Percentiles rank a stretch among this genome's conserved stretches.
Conservation (phyloP, 2,797 vertebrate species). For the Sphenodon punctatus region DNA sequence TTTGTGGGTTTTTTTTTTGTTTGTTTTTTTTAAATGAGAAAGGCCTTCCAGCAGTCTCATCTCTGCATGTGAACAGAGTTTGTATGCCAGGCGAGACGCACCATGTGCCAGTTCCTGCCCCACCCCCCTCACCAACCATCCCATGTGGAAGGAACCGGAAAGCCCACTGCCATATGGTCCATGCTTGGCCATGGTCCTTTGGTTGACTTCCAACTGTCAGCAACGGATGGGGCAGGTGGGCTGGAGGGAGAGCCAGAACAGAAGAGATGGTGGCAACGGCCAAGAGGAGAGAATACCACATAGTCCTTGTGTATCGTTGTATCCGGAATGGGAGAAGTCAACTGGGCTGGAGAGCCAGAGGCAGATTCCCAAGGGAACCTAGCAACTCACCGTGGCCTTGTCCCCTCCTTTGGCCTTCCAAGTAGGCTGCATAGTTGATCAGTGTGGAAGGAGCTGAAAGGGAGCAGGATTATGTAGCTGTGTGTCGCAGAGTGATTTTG, state of each 20-base stretch:
- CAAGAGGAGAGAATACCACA: not conserved
- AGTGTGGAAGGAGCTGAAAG: slow-evolving; percentile 24
- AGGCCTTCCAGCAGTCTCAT: slow-evolving; percentile 6
- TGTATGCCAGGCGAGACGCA: not conserved
- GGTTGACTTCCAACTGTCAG: slow-evolving; percentile 78
- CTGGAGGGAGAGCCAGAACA: slow-evolving; percentile 56
- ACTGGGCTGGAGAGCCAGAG: slow-evolving; percentile 24
- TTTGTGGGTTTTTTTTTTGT: slow-evolving; percentile 18
- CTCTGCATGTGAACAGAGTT: slow-evolving; percentile 68
- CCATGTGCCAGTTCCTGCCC: slow-evolving; percentile 29
- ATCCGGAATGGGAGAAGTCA: slow-evolving; percentile 16
- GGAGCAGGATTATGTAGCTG: slow-evolving; percentile 46
- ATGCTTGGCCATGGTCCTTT: slow-evolving; percentile 75
- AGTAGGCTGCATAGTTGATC: slow-evolving; percentile 69
- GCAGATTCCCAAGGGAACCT: not conserved
- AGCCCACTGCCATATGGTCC: slow-evolving; percentile 30
- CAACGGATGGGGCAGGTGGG: slow-evolving; percentile 63
- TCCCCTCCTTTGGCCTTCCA: slow-evolving; percentile 57
- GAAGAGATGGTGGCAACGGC: slow-evolving; percentile 7
- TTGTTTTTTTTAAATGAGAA: not conserved
- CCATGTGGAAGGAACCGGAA: not conserved
- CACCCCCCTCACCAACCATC: not conserved
- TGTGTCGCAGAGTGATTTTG: slow-evolving; percentile 75
- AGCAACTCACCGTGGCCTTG: slow-evolving; percentile 23
- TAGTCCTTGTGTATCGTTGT: slow-evolving; percentile 3